phyloP scores from a whole-genome alignment of 1,140 invertebrate genomes.

The Psix sp. region DNA sequence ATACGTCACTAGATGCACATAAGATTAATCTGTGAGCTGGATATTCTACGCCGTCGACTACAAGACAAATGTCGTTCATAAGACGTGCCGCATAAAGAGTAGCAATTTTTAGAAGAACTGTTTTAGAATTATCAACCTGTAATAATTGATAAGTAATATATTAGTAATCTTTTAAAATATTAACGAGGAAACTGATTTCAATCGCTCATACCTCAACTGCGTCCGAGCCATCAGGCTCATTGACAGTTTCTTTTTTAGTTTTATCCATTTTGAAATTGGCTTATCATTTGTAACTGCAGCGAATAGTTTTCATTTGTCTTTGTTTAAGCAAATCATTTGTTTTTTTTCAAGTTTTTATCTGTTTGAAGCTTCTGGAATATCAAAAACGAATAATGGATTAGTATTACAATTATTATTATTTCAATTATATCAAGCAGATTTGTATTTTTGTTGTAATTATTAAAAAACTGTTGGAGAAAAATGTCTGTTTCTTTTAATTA shows the following conservation, averaged over 20 bases:
- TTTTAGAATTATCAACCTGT: conserved; percentile 88
- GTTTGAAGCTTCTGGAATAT: no score
- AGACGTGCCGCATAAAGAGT: conserved; percentile 88
- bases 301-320: no score
- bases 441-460: no score
- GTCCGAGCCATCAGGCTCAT: not conserved
- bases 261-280: conserved; percentile 1
- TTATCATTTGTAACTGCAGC: no score
- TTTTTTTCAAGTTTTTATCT: no score
- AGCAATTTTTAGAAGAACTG: conserved; percentile 88
- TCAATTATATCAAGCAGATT: no score
- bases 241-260: not conserved
- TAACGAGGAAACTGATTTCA: not conserved
- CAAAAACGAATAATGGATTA: no score
- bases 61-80: conserved; percentile 90
- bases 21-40: conserved; percentile 94
- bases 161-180: not conserved
- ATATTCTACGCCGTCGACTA: conserved; percentile 88
- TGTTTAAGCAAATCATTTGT: no score
- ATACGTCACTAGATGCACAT: conserved; percentile 96
- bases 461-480: no score
- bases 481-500: no score
- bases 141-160: no score
- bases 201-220: not conserved
- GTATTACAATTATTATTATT: no score